phyloP scores from a whole-genome alignment of 1,140 invertebrate genomes.

The Anoplolepis gracilipes region DNA sequence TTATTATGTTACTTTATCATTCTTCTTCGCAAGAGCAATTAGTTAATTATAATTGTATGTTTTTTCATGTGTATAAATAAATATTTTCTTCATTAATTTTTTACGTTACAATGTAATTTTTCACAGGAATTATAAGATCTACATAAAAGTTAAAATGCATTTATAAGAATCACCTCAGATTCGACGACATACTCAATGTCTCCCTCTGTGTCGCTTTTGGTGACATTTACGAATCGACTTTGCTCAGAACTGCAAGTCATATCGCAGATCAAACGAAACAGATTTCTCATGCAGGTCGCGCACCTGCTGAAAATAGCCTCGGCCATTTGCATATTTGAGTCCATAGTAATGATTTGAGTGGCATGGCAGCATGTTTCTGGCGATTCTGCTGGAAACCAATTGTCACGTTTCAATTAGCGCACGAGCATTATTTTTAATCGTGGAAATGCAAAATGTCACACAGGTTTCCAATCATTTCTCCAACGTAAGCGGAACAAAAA shows the following conservation, averaged over 20 bases:
- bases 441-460: background rate
- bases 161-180: slow-evolving; percentile 69
- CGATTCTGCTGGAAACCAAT: slow-evolving; percentile 60
- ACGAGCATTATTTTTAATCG: background rate
- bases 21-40: background rate
- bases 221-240: slow-evolving; percentile 84
- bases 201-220: slow-evolving; percentile 50
- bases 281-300: slow-evolving; percentile 87
- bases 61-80: too few relatives aligned
- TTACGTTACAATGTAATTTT: background rate
- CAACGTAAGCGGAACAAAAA: background rate
- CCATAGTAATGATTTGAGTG: slow-evolving; percentile 84
- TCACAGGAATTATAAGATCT: background rate
- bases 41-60: too few relatives aligned
- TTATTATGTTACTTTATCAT: background rate
- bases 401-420: background rate
- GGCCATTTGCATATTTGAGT: slow-evolving; percentile 83
- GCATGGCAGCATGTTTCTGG: slow-evolving; percentile 86
- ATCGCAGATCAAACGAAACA: slow-evolving; percentile 87
- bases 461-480: background rate
- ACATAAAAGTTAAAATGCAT: background rate
- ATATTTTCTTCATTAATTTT: background rate
- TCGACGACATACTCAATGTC: slow-evolving; percentile 59
- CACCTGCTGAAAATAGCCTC: slow-evolving; percentile 88
- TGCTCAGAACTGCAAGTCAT: slow-evolving; percentile 88